Evolutionary conservation across 2,113 vertebrate genomes (phyloP), one percentile per base, ranked within the genome.

Genomic region (Cinclus mexicanus): DNA sequence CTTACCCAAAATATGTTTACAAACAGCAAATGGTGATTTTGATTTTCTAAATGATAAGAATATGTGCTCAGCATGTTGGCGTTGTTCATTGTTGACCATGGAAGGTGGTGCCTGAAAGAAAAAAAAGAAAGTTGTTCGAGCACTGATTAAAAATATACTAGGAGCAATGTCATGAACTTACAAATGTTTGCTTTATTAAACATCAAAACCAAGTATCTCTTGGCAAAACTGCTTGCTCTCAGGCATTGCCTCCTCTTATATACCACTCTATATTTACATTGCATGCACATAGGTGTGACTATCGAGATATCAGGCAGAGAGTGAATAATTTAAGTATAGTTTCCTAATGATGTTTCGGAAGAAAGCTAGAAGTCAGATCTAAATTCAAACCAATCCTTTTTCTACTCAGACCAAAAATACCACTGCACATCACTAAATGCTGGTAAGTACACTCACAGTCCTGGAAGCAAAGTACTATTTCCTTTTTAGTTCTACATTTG

Each of bases 41-140:
- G 99, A 99, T 96, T 99, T 99, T 96, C 99, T 99, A 98, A 99
- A 99, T 79, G 99, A 99, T 95, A 99, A 99, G 98, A 99, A 99
- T 91, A 99, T 98, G 95, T 99, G 99, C 96, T 99, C 99, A 41
- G 99, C 99, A 46, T 99, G 99, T 94, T 99, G 99, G 50, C 99
- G 98, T 96, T 99, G 99, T 57, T 99, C 99, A 91, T 98, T 99
- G 96, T 98, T 99, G 98, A 99, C 99, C 99, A 99, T 99, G 98
- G 99, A 99, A 79, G 99, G 99, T 95, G 99, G 99, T 96, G 99
- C 99, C 99, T 99, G 96, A 83, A 79, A 93, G 55, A 83, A 69
- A 57, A 71, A 71, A 24, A n/a, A n/a, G 50, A 53, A 77, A 74
- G 25, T 52, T 78, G 67, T 25, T 78, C 29, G 24, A 86, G 47